These are phyloP conservation scores for Antechinus flavipes DNA, from an alignment of 2,113 vertebrate genomes.

Conservation along the genomic window DNA sequence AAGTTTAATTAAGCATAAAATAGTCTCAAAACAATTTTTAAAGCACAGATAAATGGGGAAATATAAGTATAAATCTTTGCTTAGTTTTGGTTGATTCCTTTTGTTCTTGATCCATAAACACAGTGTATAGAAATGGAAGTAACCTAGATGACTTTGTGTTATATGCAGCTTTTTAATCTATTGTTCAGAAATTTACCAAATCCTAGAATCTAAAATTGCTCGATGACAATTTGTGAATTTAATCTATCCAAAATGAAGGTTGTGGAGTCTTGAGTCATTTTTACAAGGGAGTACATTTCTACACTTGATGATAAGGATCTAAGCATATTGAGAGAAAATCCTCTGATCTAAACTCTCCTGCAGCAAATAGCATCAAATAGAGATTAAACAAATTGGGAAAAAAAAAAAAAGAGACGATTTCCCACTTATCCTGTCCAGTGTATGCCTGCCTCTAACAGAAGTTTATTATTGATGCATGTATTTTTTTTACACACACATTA, in stretches of 20 bases:
- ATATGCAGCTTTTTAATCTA: background rate
- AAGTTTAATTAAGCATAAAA: background rate
- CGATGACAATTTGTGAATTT: background rate
- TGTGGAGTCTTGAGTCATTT: background rate
- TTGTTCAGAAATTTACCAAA: background rate
- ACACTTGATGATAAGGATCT: background rate
- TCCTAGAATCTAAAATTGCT: background rate
- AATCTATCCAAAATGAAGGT: background rate
- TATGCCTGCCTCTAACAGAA: background rate
- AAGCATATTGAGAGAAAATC: background rate
- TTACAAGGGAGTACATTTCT: background rate
- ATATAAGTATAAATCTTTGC: background rate
- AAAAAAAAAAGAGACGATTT: slow-evolving; percentile 29
- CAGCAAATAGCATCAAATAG: background rate
- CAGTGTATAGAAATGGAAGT: slow-evolving; percentile 22
- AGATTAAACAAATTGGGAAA: slow-evolving; percentile 46
- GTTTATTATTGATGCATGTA: background rate
- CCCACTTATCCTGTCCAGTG: background rate
- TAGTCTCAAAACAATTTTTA: background rate
- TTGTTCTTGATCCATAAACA: background rate
- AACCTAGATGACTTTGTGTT: background rate
- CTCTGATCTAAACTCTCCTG: too few species aligned
- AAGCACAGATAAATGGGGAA: slow-evolving; percentile 12
- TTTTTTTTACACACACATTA: background rate
- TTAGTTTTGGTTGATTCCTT: slow-evolving; percentile 32